phyloP scores from a whole-genome alignment of 2,797 vertebrate genomes.

The Dendrocincla tyrannina region DNA sequence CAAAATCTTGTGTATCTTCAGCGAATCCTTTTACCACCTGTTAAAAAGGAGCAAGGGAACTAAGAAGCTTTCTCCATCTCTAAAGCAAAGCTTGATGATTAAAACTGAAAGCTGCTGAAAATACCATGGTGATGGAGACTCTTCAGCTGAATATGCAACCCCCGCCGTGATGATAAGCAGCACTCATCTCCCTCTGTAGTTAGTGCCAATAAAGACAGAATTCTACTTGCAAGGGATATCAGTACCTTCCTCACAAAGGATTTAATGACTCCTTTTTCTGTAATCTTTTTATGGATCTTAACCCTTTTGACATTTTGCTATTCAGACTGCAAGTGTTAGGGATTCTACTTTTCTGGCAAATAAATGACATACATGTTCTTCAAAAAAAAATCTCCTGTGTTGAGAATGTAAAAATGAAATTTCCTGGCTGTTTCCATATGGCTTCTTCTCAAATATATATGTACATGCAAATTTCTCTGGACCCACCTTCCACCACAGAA shows the following conservation, averaged over 20 bases:
- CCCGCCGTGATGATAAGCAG: neutral
- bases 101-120: neutral
- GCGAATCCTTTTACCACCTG: neutral
- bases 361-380: neutral
- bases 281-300: neutral
- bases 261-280: neutral
- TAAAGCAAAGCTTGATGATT: neutral
- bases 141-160: neutral
- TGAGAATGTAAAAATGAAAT: neutral
- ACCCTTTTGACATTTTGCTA: neutral
- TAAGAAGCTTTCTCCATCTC: neutral
- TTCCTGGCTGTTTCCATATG: neutral
- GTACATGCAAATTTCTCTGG: neutral
- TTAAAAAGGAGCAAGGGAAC: neutral
- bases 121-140: constrained; percentile 3
- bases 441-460: neutral
- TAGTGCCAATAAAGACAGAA: neutral
- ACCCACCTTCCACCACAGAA: neutral
- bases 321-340: neutral
- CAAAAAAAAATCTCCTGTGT: rapidly evolving
- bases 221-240: neutral
- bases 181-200: neutral
- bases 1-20: neutral
- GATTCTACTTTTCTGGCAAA: constrained; percentile 6
- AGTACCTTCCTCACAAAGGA: neutral